These are phyloP conservation scores for Epinephelus lanceolatus DNA, from an alignment of 2,113 vertebrate species.

Conservation along the genomic window DNA sequence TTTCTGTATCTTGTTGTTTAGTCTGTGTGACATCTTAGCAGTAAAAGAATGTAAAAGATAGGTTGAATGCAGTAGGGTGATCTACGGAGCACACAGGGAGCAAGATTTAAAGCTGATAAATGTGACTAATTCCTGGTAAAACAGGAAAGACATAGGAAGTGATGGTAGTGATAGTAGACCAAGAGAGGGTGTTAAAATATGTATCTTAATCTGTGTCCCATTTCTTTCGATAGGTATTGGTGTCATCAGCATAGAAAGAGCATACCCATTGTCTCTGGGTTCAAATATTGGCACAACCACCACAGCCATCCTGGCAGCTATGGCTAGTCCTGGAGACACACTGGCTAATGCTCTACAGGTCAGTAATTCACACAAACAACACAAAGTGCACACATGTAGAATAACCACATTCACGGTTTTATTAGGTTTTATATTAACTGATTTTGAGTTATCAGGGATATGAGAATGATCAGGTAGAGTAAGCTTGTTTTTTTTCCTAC, in stretches of 20 bases:
- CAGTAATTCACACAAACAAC: constrained; percentile 35
- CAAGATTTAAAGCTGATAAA: neutral
- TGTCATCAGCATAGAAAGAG: constrained; percentile 92
- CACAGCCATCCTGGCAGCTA: constrained; percentile 92
- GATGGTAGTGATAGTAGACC: neutral
- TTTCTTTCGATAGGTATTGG: constrained; percentile 86
- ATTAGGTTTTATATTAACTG: neutral
- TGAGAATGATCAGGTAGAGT: neutral
- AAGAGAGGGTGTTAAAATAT: neutral
- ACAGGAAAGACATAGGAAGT: neutral
- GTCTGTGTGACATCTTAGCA: neutral
- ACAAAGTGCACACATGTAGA: neutral
- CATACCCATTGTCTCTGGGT: constrained; percentile 92
- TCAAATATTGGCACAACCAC: constrained; percentile 97
- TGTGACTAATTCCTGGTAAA: neutral
- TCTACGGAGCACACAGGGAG: neutral
- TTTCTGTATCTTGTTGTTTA: neutral
- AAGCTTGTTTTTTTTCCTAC: no score
- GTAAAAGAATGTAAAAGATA: neutral
- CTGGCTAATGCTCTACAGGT: constrained; percentile 92
- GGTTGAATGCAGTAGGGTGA: neutral
- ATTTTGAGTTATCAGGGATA: neutral
- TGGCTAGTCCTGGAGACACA: constrained; percentile 92
- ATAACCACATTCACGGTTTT: neutral
- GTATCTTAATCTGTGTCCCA: neutral